Percentiles rank a stretch among this genome's conserved stretches.
Evolutionary conservation across 2,113 vertebrate genomes (phyloP).

Genomic region (Lamprotornis superbus): DNA sequence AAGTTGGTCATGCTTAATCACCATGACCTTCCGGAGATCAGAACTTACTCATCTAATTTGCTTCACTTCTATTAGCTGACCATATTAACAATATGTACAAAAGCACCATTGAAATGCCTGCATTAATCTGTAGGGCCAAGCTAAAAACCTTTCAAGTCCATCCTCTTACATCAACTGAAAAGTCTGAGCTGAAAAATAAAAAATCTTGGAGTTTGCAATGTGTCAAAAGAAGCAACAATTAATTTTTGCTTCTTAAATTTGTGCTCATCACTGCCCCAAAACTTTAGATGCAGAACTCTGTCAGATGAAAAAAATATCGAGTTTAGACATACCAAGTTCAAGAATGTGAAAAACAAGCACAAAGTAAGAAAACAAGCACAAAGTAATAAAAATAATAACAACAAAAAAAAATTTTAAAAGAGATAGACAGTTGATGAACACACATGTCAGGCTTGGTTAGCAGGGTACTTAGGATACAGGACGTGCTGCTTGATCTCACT

Average conservation of each 20-base stretch:
- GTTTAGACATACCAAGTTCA: slow-evolving; percentile 27
- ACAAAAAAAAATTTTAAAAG: too few relatives aligned
- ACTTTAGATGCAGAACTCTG: neutral
- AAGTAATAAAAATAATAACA: slow-evolving; percentile 36
- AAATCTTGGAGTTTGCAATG: neutral
- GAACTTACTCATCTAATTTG: neutral
- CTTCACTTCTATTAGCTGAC: neutral
- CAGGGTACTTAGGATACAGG: slow-evolving; percentile 58
- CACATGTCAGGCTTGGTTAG: slow-evolving; percentile 64
- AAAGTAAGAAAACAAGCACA: slow-evolving; percentile 67
- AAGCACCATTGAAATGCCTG: neutral
- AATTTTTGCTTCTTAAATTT: neutral
- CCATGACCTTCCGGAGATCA: neutral
- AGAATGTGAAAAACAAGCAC: slow-evolving; percentile 50
- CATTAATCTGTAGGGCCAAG: neutral
- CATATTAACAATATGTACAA: neutral
- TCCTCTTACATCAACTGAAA: neutral
- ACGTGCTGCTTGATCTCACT: slow-evolving; percentile 33
- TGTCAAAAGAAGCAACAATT: neutral
- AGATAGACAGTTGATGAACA: slow-evolving; percentile 55
- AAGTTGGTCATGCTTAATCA: neutral
- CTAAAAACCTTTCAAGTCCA: neutral
- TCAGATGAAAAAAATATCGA: slow-evolving; percentile 74
- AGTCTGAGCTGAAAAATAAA: neutral
- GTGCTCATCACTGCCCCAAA: neutral